Evolutionary conservation across 2,888 invertebrate genomes (phyloP).

Genomic region (Melieria crassipennis): DNA sequence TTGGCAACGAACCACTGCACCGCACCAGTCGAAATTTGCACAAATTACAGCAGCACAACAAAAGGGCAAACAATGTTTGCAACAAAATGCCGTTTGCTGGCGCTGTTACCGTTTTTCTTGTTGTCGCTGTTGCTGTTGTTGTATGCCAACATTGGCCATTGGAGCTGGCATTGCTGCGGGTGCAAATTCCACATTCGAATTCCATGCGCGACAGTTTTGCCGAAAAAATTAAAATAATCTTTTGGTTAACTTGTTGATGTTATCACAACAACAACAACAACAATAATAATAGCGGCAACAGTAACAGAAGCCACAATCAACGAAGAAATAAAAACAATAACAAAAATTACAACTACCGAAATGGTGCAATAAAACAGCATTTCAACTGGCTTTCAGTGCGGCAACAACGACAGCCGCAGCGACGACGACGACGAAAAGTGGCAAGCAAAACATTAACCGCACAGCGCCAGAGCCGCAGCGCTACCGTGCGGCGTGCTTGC

Average conservation of each 20-base stretch:
- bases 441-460: neutral
- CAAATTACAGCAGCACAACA: slow-evolving; percentile 26
- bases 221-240: slow-evolving; percentile 31
- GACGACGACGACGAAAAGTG: neutral
- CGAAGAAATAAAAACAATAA: neutral
- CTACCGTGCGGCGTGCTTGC: slow-evolving; percentile 8
- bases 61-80: slow-evolving; percentile 32
- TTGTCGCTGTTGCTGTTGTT: slow-evolving; percentile 19
- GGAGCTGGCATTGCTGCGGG: neutral
- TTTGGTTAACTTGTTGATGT: slow-evolving; percentile 31
- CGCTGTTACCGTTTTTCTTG: neutral
- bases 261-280: slow-evolving; percentile 6
- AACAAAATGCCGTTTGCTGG: neutral
- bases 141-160: slow-evolving; percentile 17
- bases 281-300: no score
- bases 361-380: neutral
- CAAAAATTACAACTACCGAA: neutral
- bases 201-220: slow-evolving; percentile 11
- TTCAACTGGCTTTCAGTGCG: neutral
- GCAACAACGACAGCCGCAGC: neutral
- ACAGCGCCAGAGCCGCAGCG: neutral
- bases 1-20: slow-evolving; percentile 11
- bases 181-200: slow-evolving; percentile 23
- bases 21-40: slow-evolving; percentile 21
- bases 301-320: neutral